Evolutionary conservation across 2,113 vertebrate species (phyloP).

Genomic region (Channa maculata): DNA sequence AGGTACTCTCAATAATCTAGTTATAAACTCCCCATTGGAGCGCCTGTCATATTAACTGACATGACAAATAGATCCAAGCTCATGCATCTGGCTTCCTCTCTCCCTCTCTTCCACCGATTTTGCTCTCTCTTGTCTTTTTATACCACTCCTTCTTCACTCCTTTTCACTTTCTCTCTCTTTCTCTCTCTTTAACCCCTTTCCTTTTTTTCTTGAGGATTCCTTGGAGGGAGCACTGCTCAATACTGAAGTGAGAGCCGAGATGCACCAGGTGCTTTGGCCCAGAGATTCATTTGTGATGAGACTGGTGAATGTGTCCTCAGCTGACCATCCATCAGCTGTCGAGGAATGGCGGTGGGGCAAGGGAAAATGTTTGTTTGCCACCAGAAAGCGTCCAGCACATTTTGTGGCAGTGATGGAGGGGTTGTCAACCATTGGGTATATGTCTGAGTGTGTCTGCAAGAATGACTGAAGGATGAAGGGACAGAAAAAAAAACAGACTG

Average conservation of each 20-base stretch:
- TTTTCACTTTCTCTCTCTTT: no score
- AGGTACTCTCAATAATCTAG: slow-evolving; percentile 69
- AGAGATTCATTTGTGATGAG: slow-evolving; percentile 18
- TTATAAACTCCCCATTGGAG: slow-evolving; percentile 69
- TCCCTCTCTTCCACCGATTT: slow-evolving; percentile 18
- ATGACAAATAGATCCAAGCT: slow-evolving; percentile 75
- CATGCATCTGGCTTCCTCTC: slow-evolving; percentile 26
- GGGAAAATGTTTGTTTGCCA: slow-evolving; percentile 49
- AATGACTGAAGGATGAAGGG: background rate
- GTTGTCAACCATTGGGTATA: slow-evolving; percentile 29
- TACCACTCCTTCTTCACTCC: background rate
- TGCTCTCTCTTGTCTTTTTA: slow-evolving; percentile 25
- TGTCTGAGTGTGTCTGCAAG: slow-evolving; percentile 4
- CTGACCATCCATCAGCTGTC: slow-evolving; percentile 42
- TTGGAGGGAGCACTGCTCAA: slow-evolving; percentile 35
- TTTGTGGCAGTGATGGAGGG: slow-evolving; percentile 15
- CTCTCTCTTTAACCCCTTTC: no score
- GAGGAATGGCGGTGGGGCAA: background rate
- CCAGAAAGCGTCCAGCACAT: background rate
- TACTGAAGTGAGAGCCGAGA: slow-evolving; percentile 41
- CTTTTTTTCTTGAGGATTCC: background rate
- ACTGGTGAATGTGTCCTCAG: slow-evolving; percentile 38
- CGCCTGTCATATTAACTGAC: slow-evolving; percentile 75
- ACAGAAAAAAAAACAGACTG: background rate
- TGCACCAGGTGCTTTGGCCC: slow-evolving; percentile 32